A percentile compares a stretch with the other conserved stretches of the same genome.
These are phyloP conservation scores for Furcifer pardalis DNA, from an alignment of 2,797 vertebrate species.

Conservation along the genomic window DNA sequence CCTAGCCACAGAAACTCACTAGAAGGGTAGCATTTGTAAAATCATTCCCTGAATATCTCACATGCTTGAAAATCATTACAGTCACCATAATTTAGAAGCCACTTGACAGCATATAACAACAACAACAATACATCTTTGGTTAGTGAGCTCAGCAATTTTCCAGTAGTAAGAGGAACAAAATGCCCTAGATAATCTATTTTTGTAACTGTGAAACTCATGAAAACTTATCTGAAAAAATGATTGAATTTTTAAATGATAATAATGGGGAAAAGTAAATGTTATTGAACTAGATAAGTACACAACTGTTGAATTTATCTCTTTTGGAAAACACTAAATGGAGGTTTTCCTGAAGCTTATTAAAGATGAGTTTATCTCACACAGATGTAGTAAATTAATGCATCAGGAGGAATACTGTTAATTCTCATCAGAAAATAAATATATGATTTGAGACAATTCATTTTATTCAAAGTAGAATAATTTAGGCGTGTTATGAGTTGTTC, in stretches of 20 bases:
- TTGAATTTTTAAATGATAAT: background rate
- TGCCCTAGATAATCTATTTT: background rate
- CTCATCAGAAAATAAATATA: background rate
- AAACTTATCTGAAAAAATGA: background rate
- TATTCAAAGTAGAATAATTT: slow-evolving; percentile 5
- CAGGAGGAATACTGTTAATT: background rate
- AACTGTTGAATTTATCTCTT: background rate
- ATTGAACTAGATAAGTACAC: background rate
- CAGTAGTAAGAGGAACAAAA: slow-evolving; percentile 20
- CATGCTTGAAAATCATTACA: too few relatives aligned
- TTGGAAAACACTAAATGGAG: background rate
- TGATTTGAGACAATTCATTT: background rate
- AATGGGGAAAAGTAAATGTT: background rate
- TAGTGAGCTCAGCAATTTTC: background rate
- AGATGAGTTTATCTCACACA: background rate
- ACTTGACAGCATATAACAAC: too few relatives aligned
- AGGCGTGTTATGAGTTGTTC: background rate
- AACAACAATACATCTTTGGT: background rate
- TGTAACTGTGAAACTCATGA: background rate
- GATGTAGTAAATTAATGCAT: background rate
- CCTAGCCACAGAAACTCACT: too few relatives aligned
- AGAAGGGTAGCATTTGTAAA: too few relatives aligned
- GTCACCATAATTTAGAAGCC: too few relatives aligned
- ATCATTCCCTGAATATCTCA: too few relatives aligned
- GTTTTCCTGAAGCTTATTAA: slow-evolving; percentile 1